Percentiles rank a stretch among this genome's conserved stretches.
Evolutionary conservation across 2,113 vertebrate genomes (phyloP).

Genomic region (Eonycteris spelaea): DNA sequence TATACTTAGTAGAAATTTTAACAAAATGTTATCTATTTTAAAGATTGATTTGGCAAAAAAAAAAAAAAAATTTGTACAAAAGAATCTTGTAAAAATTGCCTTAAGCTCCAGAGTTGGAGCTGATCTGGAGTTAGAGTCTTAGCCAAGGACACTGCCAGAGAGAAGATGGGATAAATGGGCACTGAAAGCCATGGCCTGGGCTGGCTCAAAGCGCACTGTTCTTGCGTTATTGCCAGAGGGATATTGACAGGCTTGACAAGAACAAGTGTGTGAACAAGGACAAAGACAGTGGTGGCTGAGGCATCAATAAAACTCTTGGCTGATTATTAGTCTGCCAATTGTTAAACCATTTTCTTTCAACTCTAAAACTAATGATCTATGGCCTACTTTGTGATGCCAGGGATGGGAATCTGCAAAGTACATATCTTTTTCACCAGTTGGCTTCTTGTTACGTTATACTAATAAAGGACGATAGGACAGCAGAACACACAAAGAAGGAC

Average conservation of each 20-base stretch:
- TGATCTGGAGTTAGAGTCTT: not conserved
- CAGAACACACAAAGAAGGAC: not conserved
- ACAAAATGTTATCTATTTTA: not conserved
- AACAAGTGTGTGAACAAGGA: not conserved
- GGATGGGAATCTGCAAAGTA: not conserved
- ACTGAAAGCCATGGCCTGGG: not conserved
- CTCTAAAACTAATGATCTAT: not conserved
- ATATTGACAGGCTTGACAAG: not conserved
- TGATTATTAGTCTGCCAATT: constrained; percentile 13
- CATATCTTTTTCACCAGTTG: not conserved
- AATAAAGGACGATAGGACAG: not conserved
- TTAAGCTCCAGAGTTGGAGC: not conserved
- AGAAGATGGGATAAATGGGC: not conserved
- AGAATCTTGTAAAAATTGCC: not conserved
- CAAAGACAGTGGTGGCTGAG: not conserved
- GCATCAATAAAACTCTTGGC: not conserved
- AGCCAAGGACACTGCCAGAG: not conserved
- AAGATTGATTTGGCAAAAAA: not conserved
- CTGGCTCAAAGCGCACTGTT: not conserved
- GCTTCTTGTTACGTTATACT: not conserved
- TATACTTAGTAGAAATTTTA: not conserved
- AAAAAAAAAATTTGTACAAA: not conserved
- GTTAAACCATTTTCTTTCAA: constrained; percentile 19
- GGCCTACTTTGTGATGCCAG: not conserved
- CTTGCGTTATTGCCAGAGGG: not conserved